Percentiles rank a stretch among this genome's conserved stretches.
Evolutionary conservation across 2,113 vertebrate genomes (phyloP).

Genomic region (Phalacrocorax carbo): DNA sequence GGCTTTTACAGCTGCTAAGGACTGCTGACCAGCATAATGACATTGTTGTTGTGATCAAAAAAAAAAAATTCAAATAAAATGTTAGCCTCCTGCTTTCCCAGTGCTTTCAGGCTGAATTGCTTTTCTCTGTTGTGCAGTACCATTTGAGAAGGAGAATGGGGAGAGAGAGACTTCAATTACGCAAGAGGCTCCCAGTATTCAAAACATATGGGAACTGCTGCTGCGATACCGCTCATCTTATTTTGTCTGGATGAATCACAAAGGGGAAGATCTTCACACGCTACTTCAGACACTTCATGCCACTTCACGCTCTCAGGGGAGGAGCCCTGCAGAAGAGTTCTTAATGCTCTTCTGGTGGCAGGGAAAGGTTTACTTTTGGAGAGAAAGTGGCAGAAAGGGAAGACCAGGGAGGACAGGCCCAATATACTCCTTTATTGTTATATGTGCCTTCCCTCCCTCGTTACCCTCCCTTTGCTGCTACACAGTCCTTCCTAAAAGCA

Average conservation of each 20-base stretch:
- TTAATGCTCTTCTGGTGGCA: background rate
- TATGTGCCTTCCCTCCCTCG: background rate
- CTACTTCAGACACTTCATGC: background rate
- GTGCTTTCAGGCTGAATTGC: background rate
- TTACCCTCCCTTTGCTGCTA: background rate
- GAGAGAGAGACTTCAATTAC: background rate
- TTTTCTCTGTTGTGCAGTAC: background rate
- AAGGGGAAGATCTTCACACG: background rate
- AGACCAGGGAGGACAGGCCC: background rate
- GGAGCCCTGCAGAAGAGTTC: background rate
- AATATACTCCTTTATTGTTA: background rate
- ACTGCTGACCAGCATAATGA: constrained; percentile 11
- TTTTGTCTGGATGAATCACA: background rate
- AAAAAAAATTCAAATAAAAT: background rate
- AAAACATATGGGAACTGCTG: background rate
- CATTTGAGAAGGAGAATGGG: background rate
- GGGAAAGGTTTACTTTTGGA: background rate
- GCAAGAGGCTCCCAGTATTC: background rate
- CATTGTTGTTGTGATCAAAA: background rate
- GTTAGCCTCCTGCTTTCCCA: background rate
- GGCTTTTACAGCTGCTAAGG: background rate
- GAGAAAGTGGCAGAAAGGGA: background rate
- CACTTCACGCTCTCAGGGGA: background rate
- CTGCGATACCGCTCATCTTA: background rate
- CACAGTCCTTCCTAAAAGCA: background rate